A percentile compares a stretch with the other conserved stretches of the same genome.
These are phyloP conservation scores for Anoncus sp. DNA, from an alignment of 2,888 invertebrate genomes.

Conservation along the genomic window DNA sequence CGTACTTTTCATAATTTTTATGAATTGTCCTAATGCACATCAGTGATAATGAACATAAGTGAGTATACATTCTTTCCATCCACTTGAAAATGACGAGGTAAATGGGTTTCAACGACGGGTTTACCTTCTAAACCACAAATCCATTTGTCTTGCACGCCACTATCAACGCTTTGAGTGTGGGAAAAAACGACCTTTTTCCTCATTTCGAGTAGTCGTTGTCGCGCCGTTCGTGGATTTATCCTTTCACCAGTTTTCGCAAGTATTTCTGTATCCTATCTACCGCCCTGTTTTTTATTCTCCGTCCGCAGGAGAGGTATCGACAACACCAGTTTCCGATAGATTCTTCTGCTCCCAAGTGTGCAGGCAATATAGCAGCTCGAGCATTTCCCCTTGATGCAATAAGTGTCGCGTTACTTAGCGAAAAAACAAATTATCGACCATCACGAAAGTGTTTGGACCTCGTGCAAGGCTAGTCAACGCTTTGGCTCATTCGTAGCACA, in stretches of 20 bases:
- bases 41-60: too few relatives aligned
- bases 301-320: slow-evolving; percentile 15
- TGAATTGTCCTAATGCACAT: too few relatives aligned
- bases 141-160: not conserved
- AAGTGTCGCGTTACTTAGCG: slow-evolving; percentile 71
- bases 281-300: slow-evolving; percentile 5
- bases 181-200: slow-evolving; percentile 1
- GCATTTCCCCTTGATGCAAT: slow-evolving; percentile 62
- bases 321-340: too few relatives aligned
- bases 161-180: not conserved
- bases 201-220: not conserved
- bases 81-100: not conserved
- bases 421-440: slow-evolving; percentile 71
- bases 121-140: not conserved
- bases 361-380: too few relatives aligned
- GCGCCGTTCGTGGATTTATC: slow-evolving; percentile 18
- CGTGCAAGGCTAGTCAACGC: slow-evolving; percentile 12
- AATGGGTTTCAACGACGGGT: too few relatives aligned
- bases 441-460: slow-evolving; percentile 39
- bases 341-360: too few relatives aligned
- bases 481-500: slow-evolving; percentile 1
- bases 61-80: too few relatives aligned
- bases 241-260: slow-evolving; percentile 36
- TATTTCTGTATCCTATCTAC: slow-evolving; percentile 41
- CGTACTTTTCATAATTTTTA: too few relatives aligned